Evolutionary conservation across 2,888 invertebrate species (phyloP), one percentile per base, ranked within the genome.

Genomic region (Eristalis pertinax): DNA sequence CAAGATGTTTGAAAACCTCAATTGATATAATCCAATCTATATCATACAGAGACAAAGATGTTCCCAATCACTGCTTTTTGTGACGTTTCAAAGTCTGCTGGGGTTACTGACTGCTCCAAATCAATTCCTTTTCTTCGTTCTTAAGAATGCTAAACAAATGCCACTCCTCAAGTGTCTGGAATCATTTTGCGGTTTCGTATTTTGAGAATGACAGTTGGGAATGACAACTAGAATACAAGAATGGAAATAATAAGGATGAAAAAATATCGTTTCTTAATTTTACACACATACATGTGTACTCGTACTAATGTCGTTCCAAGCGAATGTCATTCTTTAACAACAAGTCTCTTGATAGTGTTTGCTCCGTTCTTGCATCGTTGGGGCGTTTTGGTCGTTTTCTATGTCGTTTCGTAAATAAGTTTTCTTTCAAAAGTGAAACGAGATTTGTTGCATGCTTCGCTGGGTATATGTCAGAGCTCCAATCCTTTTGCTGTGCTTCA

Each of bases 61-160:
- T n/a, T 63, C 26, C 63, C 32, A 63, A 32, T 63, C 63, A 24
- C 5, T 63, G 26, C 63, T 63, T 10, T 32, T 24, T 29, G 63
- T 63, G 29, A 50, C 50, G 19, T 26, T 63, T 24, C 15, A 1
- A 7, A 50, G 50, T 19, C 50, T 19, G 50, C 50, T 19, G 19
- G 58, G 85, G 85, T 82, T 86, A 78, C 74, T 82, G 85, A 82
- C 85, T 86, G 77, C 85, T 86, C 82, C 65, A 77, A 78, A 86
- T 82, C 85, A 82, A 50, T 68, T 56, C 69, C n/a, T 35, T 67
- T 63, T 58, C n/a, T 64, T 70, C 43, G 58, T 32, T 62, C 50
- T 50, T 50, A 65, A 69, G 74, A 70, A 78, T 63, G 38, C 58
- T 70, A 58, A 81, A 81, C 76, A 86, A 70, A 75, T 82, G 50